A percentile compares a stretch with the other conserved stretches of the same genome.
These are phyloP conservation scores for Enteromius thamalakanensis DNA, from an alignment of 2,797 vertebrate genomes.

Conservation along the genomic window DNA sequence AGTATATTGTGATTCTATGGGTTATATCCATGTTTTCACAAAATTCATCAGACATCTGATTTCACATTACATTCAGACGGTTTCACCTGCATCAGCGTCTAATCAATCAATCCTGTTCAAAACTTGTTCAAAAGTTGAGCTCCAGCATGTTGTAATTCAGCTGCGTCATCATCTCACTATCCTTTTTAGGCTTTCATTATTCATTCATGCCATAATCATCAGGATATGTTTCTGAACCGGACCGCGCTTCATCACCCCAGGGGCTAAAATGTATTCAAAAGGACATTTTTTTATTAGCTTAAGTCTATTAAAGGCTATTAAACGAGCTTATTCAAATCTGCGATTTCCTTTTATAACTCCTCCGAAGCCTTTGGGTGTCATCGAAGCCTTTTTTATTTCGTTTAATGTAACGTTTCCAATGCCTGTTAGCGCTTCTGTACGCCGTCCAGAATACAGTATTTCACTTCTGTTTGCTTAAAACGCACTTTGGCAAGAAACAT, in stretches of 20 bases:
- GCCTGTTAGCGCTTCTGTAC: slow-evolving; percentile 27
- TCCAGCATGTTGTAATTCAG: neutral
- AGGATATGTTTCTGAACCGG: neutral
- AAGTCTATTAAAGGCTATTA: slow-evolving; percentile 43
- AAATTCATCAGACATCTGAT: too few relatives aligned
- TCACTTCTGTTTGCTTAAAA: slow-evolving; percentile 15
- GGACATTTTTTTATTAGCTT: slow-evolving; percentile 31
- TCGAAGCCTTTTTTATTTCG: neutral
- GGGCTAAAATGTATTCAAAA: slow-evolving; percentile 23
- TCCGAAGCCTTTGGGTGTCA: slow-evolving; percentile 9
- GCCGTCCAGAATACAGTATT: neutral
- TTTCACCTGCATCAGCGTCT: neutral
- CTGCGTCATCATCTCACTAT: neutral
- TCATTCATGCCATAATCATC: slow-evolving; percentile 21
- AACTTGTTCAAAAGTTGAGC: neutral
- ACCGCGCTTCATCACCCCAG: slow-evolving; percentile 17
- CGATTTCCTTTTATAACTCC: slow-evolving; percentile 20
- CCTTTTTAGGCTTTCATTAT: slow-evolving; percentile 24
- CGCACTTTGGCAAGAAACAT: slow-evolving; percentile 14
- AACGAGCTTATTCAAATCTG: slow-evolving; percentile 34
- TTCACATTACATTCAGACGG: neutral
- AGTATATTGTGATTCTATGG: neutral
- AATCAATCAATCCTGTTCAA: neutral
- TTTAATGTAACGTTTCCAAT: slow-evolving; percentile 26
- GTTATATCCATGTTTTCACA: neutral